phyloP scores from a whole-genome alignment of 2,888 invertebrate species.

The Oxycera nigricornis region DNA sequence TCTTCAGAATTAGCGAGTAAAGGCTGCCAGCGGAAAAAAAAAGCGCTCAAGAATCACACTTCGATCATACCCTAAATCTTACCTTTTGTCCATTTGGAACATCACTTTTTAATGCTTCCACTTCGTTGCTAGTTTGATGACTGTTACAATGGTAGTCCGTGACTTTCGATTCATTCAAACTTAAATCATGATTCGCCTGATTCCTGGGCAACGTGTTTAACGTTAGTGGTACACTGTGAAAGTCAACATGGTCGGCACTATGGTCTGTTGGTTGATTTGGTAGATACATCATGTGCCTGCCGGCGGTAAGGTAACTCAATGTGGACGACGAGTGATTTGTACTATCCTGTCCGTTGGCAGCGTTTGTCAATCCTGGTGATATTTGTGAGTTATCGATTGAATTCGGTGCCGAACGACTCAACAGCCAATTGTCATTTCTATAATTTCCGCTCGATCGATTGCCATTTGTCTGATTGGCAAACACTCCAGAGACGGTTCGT shows the following conservation, averaged over 20 bases:
- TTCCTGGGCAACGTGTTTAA: background rate
- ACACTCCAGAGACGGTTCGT: slow-evolving; percentile 72
- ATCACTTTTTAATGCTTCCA: no score
- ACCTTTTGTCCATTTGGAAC: no score
- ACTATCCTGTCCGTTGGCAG: slow-evolving; percentile 7
- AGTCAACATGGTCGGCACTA: slow-evolving; percentile 47
- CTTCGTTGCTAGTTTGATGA: no score
- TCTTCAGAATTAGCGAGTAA: background rate
- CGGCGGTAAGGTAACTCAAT: slow-evolving; percentile 69
- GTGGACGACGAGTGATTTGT: slow-evolving; percentile 58
- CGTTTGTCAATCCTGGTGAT: background rate
- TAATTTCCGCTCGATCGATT: slow-evolving; percentile 45
- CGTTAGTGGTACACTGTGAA: background rate
- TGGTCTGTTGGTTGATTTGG: slow-evolving; percentile 55
- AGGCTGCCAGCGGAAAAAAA: no score
- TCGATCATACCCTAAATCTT: no score
- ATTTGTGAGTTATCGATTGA: slow-evolving; percentile 66
- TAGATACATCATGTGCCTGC: slow-evolving; percentile 82
- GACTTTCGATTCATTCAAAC: no score
- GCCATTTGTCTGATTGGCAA: slow-evolving; percentile 63
- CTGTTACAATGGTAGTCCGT: no score
- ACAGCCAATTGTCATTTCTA: slow-evolving; percentile 75
- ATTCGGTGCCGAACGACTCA: slow-evolving; percentile 81
- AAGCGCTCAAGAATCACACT: no score
- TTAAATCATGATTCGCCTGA: background rate